Conservation (phyloP, 2,888 invertebrate genomes). For the Therioaphis trifolii region DNA sequence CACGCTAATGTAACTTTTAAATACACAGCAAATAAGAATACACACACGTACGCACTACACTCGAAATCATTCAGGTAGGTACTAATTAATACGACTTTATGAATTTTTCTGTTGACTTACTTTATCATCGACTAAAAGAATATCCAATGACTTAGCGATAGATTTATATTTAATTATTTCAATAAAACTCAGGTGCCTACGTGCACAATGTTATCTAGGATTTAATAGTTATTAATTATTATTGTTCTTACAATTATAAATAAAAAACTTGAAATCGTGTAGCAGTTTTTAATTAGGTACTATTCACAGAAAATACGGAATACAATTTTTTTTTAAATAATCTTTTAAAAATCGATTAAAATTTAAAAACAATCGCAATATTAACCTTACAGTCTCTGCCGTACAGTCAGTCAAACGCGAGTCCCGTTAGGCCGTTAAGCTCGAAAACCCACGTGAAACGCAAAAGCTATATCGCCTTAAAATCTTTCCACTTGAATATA, state of each 20-base stretch:
- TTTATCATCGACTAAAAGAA: neutral
- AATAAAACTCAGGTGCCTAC: constrained; percentile 1
- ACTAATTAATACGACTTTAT: neutral
- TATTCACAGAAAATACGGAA: too few relatives aligned
- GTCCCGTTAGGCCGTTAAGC: too few relatives aligned
- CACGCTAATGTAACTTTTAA: neutral
- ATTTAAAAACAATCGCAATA: too few relatives aligned
- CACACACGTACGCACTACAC: neutral
- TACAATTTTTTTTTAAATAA: neutral
- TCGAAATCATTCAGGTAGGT: neutral
- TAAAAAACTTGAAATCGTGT: neutral
- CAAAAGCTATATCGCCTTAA: neutral
- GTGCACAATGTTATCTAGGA: neutral
- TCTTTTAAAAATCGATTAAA: neutral
- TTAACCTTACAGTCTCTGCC: too few relatives aligned
- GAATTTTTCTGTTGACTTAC: neutral
- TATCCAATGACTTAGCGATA: neutral
- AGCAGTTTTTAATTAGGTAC: too few relatives aligned
- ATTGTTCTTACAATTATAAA: neutral
- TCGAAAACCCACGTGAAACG: too few relatives aligned
- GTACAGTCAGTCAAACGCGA: too few relatives aligned
- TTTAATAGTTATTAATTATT: neutral
- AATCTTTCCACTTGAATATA: constrained; percentile 16
- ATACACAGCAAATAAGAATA: neutral
- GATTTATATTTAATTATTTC: neutral